Percentiles rank a stretch among this genome's conserved stretches.
phyloP scores from a whole-genome alignment of 2,113 vertebrate species.

The Cryptotis parvus region DNA sequence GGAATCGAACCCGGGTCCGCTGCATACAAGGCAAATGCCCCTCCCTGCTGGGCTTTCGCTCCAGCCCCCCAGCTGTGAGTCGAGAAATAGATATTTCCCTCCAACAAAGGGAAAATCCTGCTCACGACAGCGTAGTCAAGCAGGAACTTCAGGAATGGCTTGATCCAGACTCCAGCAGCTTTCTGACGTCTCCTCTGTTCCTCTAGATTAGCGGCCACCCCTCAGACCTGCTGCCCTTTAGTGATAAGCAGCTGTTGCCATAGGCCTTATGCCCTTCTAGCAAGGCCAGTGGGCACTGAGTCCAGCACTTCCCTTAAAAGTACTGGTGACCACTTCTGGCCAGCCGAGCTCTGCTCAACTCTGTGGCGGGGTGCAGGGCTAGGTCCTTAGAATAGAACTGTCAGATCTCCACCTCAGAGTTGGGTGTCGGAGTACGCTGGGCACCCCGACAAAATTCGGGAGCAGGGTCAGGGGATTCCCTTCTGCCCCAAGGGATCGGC shows the following conservation, averaged over 20 bases:
- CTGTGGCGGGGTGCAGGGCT: not conserved
- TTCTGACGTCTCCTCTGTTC: not conserved
- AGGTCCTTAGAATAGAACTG: not conserved
- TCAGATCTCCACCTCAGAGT: not conserved
- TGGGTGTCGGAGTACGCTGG: no score
- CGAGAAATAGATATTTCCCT: no score
- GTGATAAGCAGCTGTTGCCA: not conserved
- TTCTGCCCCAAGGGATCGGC: no score
- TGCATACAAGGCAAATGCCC: no score
- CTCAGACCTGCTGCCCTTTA: not conserved
- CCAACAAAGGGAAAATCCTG: no score
- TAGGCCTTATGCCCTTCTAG: not conserved
- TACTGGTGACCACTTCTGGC: not conserved
- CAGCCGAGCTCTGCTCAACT: not conserved
- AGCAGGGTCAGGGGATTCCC: no score
- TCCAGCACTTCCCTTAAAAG: not conserved
- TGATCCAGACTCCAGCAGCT: not conserved
- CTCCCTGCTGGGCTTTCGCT: no score
- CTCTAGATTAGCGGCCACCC: not conserved
- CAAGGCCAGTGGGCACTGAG: not conserved
- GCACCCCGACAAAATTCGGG: no score
- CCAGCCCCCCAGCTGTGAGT: no score
- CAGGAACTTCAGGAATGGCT: not conserved
- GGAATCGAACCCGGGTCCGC: no score
- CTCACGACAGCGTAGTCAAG: no score